A percentile compares a stretch with the other conserved stretches of the same genome.
phyloP scores from a whole-genome alignment of 2,797 vertebrate species.

The Paedocypris micromegethes region DNA sequence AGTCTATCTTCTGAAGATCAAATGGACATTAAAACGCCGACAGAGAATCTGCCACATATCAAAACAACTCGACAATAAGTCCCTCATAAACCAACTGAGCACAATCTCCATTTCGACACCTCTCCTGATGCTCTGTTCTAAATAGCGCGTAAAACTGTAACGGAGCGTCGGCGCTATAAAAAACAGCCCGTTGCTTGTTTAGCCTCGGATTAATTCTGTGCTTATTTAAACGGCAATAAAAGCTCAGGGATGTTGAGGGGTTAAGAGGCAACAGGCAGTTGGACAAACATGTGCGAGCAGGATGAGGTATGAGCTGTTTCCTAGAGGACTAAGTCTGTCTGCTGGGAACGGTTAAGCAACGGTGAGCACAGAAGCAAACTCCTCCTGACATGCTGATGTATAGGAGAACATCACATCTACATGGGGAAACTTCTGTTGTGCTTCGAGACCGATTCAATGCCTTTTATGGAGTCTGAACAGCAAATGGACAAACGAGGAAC shows the following conservation, averaged over 20 bases:
- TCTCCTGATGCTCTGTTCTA: not conserved
- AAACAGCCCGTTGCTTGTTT: not conserved
- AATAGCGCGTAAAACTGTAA: not conserved
- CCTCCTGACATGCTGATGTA: conserved; percentile 7
- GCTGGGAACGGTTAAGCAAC: conserved; percentile 10
- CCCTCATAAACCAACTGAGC: conserved; percentile 1
- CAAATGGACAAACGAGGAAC: conserved; percentile 11
- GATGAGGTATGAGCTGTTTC: conserved; percentile 20
- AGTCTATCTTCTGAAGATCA: not conserved
- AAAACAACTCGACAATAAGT: conserved; percentile 18
- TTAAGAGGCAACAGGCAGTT: conserved; percentile 18
- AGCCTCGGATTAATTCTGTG: not conserved
- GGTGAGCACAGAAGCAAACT: not conserved
- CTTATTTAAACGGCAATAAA: conserved; percentile 11
- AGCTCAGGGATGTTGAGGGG: not conserved
- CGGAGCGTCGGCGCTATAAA: not conserved
- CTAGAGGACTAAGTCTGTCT: conserved; percentile 5
- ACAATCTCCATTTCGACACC: conserved; percentile 6
- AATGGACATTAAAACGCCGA: not conserved
- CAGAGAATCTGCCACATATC: not conserved
- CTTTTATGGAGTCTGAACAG: not conserved
- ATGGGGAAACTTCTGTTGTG: not conserved
- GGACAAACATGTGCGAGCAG: conserved; percentile 24
- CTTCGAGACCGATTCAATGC: not conserved
- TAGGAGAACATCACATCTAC: conserved; percentile 1